Evolutionary conservation across 2,888 invertebrate species (phyloP).

Genomic region (Exocentrus adspersus): DNA sequence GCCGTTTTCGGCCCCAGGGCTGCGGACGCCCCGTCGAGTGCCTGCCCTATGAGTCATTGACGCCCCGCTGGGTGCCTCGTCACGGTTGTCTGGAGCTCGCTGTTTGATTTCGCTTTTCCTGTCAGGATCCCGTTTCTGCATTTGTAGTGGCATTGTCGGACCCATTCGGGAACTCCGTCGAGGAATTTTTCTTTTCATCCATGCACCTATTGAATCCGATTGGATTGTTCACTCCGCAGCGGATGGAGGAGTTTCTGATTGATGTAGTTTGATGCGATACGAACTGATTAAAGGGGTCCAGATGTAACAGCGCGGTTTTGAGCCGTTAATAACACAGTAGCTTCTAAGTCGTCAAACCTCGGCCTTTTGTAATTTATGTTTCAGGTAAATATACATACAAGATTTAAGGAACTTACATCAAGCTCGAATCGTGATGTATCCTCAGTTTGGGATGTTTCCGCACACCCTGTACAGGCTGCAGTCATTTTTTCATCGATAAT

Average conservation of each 20-base stretch:
- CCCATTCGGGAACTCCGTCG: constrained; percentile 15
- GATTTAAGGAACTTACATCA: too few species aligned
- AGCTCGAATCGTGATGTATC: too few species aligned
- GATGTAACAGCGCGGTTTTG: too few species aligned
- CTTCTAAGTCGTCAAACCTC: too few species aligned
- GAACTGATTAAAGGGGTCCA: too few species aligned
- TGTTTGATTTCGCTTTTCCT: constrained; percentile 36
- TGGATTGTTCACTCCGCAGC: constrained; percentile 18
- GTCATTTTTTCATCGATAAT: not conserved
- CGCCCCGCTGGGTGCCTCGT: constrained; percentile 36
- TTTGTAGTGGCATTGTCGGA: constrained; percentile 23
- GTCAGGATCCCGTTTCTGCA: constrained; percentile 29
- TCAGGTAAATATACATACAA: too few species aligned
- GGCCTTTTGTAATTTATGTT: too few species aligned
- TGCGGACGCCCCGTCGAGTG: constrained; percentile 38
- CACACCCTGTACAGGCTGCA: too few species aligned
- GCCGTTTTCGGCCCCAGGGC: constrained; percentile 13
- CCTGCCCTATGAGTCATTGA: constrained; percentile 35
- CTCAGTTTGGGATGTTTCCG: too few species aligned
- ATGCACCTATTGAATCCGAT: constrained; percentile 18
- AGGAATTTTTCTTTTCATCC: constrained; percentile 22
- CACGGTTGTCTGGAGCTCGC: constrained; percentile 34
- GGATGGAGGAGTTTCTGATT: not conserved
- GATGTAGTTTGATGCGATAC: constrained; percentile 11
- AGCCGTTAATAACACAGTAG: too few species aligned